Conservation (phyloP, 2,797 vertebrate species). For the Pseudochirops corinnae region DNA sequence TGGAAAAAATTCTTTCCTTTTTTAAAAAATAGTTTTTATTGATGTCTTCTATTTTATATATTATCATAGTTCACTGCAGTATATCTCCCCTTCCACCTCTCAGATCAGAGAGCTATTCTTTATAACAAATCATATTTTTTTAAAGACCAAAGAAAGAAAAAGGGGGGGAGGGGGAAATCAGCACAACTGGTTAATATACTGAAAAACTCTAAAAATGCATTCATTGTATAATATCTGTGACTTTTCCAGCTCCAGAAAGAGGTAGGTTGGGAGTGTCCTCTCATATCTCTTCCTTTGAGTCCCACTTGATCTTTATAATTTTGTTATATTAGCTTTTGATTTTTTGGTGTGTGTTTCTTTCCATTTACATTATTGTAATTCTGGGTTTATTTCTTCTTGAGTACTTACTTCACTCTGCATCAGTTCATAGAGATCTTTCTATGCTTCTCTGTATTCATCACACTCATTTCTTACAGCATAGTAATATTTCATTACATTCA, state of each 20-base stretch:
- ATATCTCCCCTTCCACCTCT: too few species aligned
- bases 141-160: neutral
- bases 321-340: neutral
- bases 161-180: neutral
- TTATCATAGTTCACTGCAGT: too few species aligned
- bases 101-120: too few species aligned
- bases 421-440: neutral
- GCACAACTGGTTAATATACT: neutral
- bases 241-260: neutral
- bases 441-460: neutral
- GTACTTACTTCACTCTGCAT: neutral
- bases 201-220: neutral
- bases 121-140: too few species aligned
- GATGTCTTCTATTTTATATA: too few species aligned
- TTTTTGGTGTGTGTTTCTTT: neutral
- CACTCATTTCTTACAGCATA: neutral
- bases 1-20: neutral
- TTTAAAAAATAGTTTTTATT: conserved; percentile 5
- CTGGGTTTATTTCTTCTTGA: neutral
- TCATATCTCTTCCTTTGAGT: neutral
- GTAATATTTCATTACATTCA: neutral
- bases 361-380: neutral
- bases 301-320: neutral
- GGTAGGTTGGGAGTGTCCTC: neutral
- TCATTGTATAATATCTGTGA: neutral